Evolutionary conservation across 2,113 vertebrate species (phyloP).

Genomic region (Hemiscyllium ocellatum): DNA sequence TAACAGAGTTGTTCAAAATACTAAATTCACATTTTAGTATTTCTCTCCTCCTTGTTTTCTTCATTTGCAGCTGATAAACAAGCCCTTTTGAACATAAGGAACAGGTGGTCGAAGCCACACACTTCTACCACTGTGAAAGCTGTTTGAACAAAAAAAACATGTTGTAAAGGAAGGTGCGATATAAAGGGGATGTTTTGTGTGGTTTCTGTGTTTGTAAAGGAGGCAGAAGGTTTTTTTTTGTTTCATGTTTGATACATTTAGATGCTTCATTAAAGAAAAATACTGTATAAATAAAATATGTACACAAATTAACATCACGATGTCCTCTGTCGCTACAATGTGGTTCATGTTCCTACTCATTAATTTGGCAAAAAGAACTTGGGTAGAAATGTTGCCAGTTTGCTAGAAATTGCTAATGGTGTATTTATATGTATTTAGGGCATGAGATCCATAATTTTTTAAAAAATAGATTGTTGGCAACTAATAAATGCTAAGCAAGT

Average conservation of each 20-base stretch:
- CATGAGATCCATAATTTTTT: not conserved
- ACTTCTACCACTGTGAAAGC: not conserved
- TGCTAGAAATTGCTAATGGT: not conserved
- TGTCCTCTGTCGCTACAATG: not conserved
- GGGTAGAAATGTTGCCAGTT: not conserved
- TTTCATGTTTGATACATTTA: not conserved
- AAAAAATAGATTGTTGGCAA: not conserved
- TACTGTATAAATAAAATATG: not conserved
- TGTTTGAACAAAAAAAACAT: slow-evolving; percentile 10
- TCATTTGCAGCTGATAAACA: too few species aligned
- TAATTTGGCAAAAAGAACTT: not conserved
- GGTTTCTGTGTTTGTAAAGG: not conserved
- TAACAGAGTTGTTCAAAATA: not conserved
- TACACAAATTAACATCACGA: not conserved
- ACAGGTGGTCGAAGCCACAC: slow-evolving; percentile 19
- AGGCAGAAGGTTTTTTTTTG: not conserved
- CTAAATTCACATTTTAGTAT: too few species aligned
- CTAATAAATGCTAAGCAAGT: not conserved
- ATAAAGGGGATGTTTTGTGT: not conserved
- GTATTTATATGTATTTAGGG: not conserved
- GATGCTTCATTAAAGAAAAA: not conserved
- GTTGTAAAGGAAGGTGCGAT: slow-evolving; percentile 11
- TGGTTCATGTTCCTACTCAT: not conserved
- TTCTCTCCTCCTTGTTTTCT: not conserved
- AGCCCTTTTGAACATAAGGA: not conserved